Evolutionary conservation across 2,113 vertebrate species (phyloP).

Genomic region (Agapornis roseicollis): DNA sequence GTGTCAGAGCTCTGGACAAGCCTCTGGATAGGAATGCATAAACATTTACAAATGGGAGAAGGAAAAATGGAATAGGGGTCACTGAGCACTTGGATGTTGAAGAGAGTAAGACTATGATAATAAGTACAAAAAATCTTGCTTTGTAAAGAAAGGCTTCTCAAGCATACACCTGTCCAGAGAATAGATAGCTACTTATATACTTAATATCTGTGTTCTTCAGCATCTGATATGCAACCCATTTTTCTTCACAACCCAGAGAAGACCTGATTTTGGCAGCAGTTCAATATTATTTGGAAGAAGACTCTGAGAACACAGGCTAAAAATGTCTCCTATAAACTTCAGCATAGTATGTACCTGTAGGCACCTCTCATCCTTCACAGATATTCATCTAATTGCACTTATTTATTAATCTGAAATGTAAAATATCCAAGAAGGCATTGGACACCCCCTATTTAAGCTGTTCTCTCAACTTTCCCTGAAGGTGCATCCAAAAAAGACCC

Average conservation of each 20-base stretch:
- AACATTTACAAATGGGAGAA: not conserved
- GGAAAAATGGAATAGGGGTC: not conserved
- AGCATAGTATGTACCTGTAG: not conserved
- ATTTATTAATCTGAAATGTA: conserved; percentile 6
- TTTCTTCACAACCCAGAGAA: not conserved
- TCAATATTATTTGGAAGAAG: not conserved
- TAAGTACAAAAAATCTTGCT: not conserved
- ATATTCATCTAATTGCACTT: not conserved
- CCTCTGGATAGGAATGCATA: not conserved
- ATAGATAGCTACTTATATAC: not conserved
- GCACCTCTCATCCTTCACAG: not conserved
- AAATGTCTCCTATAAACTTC: not conserved
- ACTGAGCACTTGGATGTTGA: not conserved
- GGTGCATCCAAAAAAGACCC: not conserved
- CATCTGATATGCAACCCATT: not conserved
- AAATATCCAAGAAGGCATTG: not conserved
- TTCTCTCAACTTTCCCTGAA: conserved; percentile 2
- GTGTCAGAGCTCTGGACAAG: not conserved
- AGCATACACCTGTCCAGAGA: not conserved
- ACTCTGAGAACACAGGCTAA: not conserved
- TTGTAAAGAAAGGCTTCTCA: not conserved
- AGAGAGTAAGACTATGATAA: not conserved
- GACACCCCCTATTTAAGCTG: not conserved
- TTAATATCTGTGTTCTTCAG: not conserved
- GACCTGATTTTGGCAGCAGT: not conserved